Conservation (phyloP, 2,113 vertebrate species). For the Triplophysa siluroides region DNA sequence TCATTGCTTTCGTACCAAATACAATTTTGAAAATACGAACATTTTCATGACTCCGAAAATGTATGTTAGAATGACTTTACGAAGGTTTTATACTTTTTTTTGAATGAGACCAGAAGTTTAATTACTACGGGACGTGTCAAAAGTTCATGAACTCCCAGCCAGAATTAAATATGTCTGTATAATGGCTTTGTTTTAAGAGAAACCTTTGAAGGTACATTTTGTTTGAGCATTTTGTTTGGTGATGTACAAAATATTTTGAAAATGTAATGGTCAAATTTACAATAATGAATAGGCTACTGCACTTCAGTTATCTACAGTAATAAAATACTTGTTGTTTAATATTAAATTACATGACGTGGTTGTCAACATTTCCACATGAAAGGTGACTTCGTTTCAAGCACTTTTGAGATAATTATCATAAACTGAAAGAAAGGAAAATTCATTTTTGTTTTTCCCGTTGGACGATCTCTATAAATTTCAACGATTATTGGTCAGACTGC, state of each 20-base stretch:
- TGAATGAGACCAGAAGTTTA: not conserved
- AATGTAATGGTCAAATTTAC: no score
- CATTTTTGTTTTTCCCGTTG: not conserved
- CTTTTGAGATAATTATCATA: no score
- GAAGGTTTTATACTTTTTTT: no score
- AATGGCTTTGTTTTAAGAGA: not conserved
- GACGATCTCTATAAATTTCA: slow-evolving; percentile 7
- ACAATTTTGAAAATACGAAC: no score
- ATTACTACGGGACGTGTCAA: not conserved
- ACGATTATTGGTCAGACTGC: slow-evolving; percentile 20
- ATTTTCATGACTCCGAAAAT: no score
- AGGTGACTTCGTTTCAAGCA: no score
- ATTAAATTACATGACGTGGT: no score
- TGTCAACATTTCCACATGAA: no score
- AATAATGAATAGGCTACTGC: no score
- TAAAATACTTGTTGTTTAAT: not conserved
- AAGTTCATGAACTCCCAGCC: slow-evolving; percentile 24
- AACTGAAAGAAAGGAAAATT: not conserved
- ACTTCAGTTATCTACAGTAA: no score
- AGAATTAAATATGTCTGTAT: not conserved
- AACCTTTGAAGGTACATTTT: not conserved
- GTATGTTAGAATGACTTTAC: no score
- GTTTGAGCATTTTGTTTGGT: not conserved
- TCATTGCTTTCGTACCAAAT: no score
- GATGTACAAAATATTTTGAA: not conserved